Conservation (phyloP, 2,888 invertebrate species). For the Escarpia spicata region DNA sequence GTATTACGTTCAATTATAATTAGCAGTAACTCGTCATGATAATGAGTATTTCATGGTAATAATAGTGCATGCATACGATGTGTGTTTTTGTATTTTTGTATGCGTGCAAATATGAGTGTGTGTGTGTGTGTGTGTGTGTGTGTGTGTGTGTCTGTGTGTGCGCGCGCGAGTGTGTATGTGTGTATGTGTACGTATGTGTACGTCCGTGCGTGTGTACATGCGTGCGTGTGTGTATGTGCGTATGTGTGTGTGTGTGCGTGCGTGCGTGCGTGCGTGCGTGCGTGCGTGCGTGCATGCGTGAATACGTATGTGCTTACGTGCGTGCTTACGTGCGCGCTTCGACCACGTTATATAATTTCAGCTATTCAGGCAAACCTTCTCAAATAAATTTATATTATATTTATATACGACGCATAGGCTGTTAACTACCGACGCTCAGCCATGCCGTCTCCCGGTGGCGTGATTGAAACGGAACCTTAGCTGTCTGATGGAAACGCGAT, state of each 20-base stretch:
- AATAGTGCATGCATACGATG: no score
- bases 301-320: background rate
- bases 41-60: background rate
- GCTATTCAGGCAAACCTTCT: background rate
- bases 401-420: background rate
- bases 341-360: background rate
- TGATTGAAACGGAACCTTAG: slow-evolving; percentile 4
- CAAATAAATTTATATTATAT: background rate
- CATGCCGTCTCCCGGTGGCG: background rate
- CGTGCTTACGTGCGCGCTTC: background rate
- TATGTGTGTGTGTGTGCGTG: background rate
- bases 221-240: background rate
- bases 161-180: no score
- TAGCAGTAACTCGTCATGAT: background rate
- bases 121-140: no score
- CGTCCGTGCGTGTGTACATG: background rate
- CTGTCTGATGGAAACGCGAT: background rate
- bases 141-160: background rate
- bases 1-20: background rate
- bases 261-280: no score
- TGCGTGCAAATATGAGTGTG: no score
- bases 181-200: no score
- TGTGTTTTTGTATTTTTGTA: no score
- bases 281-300: background rate
- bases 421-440: background rate